Base-by-base conservation (phyloP, 2,888 invertebrate species). In the Clunio marinus region DNA sequence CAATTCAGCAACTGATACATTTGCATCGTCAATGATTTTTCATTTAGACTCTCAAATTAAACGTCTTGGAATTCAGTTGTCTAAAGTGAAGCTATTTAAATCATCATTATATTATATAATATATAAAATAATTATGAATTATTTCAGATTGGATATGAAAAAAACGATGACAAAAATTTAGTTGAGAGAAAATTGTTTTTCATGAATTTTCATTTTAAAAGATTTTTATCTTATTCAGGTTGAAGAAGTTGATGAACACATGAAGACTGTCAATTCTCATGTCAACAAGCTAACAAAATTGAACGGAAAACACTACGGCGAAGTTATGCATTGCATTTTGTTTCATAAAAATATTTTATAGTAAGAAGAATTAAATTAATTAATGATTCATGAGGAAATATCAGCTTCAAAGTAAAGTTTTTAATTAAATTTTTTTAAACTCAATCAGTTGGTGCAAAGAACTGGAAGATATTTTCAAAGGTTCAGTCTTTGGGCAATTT, bases 401-500 rank as follows among this genome's bases (percentile, higher is more conserved):
- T 1, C 5, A 13, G 2, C 13, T 35, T 3, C 22, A 58, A 37
- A 24, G n/a, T 17, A 41, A 35, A 35, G 15, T 51, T 22, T 41
- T 41, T 10, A 5, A 5, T 41, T 41, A 10, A 5, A n/a, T 15
- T 41, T n/a, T 41, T 2, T 41, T 15, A n/a, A 10, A 3, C 32
- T 32, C n/a, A n/a, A n/a, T 55, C 70, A 77, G 75, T n/a, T n/a
- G n/a, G n/a, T n/a, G n/a, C 0, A 57, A 70, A 8, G 75, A 76
- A 63, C 70, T 76, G 13, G 74, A 75, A 20, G 71, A 71, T 24
- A 71, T 75, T 7, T 76, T 75, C 70, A 72, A 72, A n/a, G 71
- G 72, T 55, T 71, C 73, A 7, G 72, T 75, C n/a, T 72, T 77
- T 46, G 72, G 72, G 3, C 78, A 78, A 71, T 77, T 79, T 60